Evolutionary conservation across 1,140 invertebrate genomes (phyloP).

Genomic region (Drosophila seguyi): DNA sequence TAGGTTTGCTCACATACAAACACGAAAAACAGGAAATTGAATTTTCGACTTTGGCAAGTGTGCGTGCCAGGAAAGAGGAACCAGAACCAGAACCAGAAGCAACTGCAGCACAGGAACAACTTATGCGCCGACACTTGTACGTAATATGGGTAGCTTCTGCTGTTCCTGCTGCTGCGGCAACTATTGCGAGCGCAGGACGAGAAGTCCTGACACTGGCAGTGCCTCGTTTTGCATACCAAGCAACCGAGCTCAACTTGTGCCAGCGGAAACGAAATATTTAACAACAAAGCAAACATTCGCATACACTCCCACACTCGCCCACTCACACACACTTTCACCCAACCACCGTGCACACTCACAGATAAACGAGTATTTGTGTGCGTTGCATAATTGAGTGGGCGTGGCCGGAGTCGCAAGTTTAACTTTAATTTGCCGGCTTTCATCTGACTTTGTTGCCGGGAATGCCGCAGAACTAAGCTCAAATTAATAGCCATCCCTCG

Average conservation of each 20-base stretch:
- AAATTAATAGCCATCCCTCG: conserved; percentile 53
- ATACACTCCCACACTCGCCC: neutral
- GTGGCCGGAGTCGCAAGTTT: conserved; percentile 52
- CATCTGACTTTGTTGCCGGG: conserved; percentile 53
- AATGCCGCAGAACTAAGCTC: conserved; percentile 47
- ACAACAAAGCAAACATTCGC: conserved; percentile 73
- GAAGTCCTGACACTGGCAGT: conserved; percentile 76
- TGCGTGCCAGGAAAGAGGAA: conserved; percentile 73
- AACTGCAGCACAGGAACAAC: conserved; percentile 34
- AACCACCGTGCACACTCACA: conserved; percentile 14
- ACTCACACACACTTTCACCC: conserved; percentile 20
- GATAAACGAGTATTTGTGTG: conserved; percentile 43
- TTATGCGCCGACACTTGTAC: conserved; percentile 49
- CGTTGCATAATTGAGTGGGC: conserved; percentile 75
- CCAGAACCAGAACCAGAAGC: conserved; percentile 31
- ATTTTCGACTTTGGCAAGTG: conserved; percentile 84
- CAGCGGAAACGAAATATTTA: conserved; percentile 83
- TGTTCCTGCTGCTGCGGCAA: conserved; percentile 55
- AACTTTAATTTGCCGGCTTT: conserved; percentile 61
- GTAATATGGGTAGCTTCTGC: conserved; percentile 42
- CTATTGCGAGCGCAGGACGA: conserved; percentile 72
- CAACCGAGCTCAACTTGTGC: conserved; percentile 66
- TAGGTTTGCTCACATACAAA: conserved; percentile 68
- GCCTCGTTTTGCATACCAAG: conserved; percentile 83
- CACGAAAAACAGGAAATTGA: conserved; percentile 84